Percentiles rank a stretch among this genome's conserved stretches.
Conservation (phyloP, 2,888 invertebrate species). For the Stratiomys singularior region DNA sequence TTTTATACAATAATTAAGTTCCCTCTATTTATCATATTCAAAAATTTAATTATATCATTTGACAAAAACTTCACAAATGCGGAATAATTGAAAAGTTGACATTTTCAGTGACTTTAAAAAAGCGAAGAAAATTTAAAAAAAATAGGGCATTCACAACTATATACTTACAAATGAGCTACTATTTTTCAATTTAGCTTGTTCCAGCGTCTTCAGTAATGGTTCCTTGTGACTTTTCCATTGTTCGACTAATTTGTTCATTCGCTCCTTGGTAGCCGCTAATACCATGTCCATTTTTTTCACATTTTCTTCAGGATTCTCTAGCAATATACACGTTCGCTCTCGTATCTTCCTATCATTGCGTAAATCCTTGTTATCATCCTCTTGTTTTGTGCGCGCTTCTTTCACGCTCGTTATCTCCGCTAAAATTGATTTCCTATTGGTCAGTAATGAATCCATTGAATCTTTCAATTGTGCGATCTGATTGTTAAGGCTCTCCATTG, state of each 20-base stretch:
- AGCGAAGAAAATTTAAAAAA: too few species aligned
- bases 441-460: conserved; percentile 61
- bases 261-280: conserved; percentile 72
- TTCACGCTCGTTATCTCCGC: conserved; percentile 55
- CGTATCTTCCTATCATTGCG: conserved; percentile 68
- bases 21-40: too few species aligned
- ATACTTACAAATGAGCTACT: conserved; percentile 59
- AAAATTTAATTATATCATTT: too few species aligned
- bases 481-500: conserved; percentile 51
- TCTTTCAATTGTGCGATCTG: conserved; percentile 61
- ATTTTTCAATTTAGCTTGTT: conserved; percentile 62
- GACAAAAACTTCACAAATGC: too few species aligned
- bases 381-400: conserved; percentile 62
- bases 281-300: conserved; percentile 69
- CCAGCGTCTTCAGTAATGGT: conserved; percentile 71
- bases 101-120: too few species aligned
- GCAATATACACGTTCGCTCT: conserved; percentile 71
- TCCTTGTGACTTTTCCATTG: conserved; percentile 80
- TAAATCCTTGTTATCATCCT: conserved; percentile 62
- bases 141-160: conserved; percentile 48
- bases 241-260: conserved; percentile 72
- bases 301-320: conserved; percentile 74
- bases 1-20: too few species aligned
- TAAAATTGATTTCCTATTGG: conserved; percentile 55
- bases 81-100: too few species aligned